Base-by-base conservation (phyloP, 1,140 invertebrate species). In the Drosophila parabipectinata region DNA sequence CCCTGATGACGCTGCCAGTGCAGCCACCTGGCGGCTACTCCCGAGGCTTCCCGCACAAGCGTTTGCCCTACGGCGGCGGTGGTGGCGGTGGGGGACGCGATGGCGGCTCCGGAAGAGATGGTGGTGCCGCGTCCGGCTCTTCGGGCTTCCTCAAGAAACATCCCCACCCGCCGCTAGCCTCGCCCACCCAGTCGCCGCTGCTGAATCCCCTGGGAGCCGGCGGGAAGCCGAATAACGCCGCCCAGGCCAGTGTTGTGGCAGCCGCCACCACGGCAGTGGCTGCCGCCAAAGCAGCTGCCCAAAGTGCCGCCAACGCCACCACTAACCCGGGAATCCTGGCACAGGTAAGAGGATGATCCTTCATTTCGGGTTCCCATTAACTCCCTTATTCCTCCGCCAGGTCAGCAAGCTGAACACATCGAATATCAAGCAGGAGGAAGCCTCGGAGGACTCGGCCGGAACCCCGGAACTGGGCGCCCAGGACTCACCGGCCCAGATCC, bases 241-340 rank as follows among this genome's bases (percentile, higher is more conserved):
- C 82, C 0, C 85, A 90, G 24, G 90, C 90, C 8, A 88, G 80
- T 24, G 87, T 87, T 1, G 87, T 90, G 47, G 89, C 80, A 6
- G 89, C 89, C 0, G 89, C 89, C 15, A 91, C 90, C 3, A 91
- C 89, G n/a, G 89, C 89, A 0, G 89, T 91, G 41, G 89, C 89
- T 18, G 89, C 89, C 3, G 89, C 89, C 10, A 91, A 91, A 48
- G 89, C 89, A 1, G 90, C 90, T 12, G 90, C 90, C 5, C 90
- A 91, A 50, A 91, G 90, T 28, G 79, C 90, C 4, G 90, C 90
- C 15, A 91, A 91, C 56, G 85, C 90, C 26, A 88, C 77, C 30
- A 91, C 90, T 4, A 91, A 91, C 82, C 90, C 90, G n/a, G 79
- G 90, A 18, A 91, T 91, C 37, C 69, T 91, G 12, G 90, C 74